Conservation (phyloP, 2,797 vertebrate genomes). For the Echiichthys vipera region DNA sequence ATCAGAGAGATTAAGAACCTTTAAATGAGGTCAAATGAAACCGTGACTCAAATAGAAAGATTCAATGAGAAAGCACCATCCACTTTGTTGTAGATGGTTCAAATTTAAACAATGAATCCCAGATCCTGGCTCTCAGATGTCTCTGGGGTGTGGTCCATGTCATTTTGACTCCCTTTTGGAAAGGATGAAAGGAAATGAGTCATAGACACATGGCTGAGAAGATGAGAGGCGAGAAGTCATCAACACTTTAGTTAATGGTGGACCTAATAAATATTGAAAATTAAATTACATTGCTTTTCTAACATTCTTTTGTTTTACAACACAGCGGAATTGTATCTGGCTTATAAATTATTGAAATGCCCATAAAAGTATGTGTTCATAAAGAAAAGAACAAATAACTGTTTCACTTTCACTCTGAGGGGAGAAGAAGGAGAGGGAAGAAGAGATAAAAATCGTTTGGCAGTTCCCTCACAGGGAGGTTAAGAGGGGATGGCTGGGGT, state of each 20-base stretch:
- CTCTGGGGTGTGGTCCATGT: conserved; percentile 28
- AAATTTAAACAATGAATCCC: conserved; percentile 11
- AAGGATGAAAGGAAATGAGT: conserved; percentile 41
- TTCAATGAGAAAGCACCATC: conserved; percentile 2
- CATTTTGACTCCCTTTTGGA: conserved; percentile 30
- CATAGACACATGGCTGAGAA: conserved; percentile 19
- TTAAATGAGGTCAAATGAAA: conserved; percentile 48
- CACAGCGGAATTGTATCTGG: background rate
- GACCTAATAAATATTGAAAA: background rate
- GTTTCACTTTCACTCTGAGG: conserved; percentile 7
- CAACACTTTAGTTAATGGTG: background rate
- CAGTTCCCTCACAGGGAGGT: conserved; percentile 34
- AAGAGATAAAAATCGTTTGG: background rate
- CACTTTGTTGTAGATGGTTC: conserved; percentile 12
- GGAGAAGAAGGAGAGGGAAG: background rate
- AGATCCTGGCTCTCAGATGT: conserved; percentile 14
- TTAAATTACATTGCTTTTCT: background rate
- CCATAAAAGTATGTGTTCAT: background rate
- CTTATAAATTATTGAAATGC: background rate
- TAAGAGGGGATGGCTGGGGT: conserved; percentile 23
- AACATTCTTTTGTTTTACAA: background rate
- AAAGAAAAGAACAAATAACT: background rate
- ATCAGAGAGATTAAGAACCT: conserved; percentile 21
- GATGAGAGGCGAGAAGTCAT: background rate
- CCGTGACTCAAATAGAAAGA: conserved; percentile 11